Evolutionary conservation across 2,113 vertebrate species (phyloP), one percentile per base, ranked within the genome.

Genomic region (Glareola pratincola): DNA sequence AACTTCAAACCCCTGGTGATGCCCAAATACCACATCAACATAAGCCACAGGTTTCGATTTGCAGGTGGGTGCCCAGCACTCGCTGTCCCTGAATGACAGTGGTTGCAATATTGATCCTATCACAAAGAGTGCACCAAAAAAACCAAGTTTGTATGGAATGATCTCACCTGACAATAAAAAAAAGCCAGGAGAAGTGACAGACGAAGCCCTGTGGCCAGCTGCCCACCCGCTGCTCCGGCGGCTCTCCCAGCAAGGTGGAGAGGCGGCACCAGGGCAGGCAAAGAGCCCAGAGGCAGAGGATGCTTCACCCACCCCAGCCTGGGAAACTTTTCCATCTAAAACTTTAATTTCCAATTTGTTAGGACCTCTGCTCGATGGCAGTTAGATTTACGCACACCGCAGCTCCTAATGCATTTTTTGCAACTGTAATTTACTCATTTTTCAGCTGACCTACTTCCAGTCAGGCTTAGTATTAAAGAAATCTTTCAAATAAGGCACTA

Each of bases 361-460:
- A 56, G 37, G 66, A 76, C 63, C 73, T 73, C 74, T 85, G 39
- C 63, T 91, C 48, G 74, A 45, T 19, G 57, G 73, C 67, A 75
- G 54, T 19, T 83, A 75, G 77, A 94, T 96, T 91, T 92, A 68
- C 26, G 78, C 43, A 68, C 37, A 30, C 51, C 0, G 0, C 74
- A 78, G 48, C n/a, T 66, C 67, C 86, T 84, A 47, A 82, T 88
- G 75, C 76, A 26, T 83, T 96, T 94, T 94, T 67, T 71, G 66
- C 60, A 72, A 93, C 41, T 68, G 73, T 84, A 91, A 95, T 95
- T 85, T 85, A 87, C 90, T 84, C 53, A 57, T 94, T 94, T 94
- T 95, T 89, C 83, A 85, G 78, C 15, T 95, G 94, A 94, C 96
- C 76, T 97, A 90, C 74, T 97, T 97, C 88, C 80, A 92, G 48